Evolutionary conservation across 2,797 vertebrate genomes (phyloP).

Genomic region (Zenarchopterus dispar): DNA sequence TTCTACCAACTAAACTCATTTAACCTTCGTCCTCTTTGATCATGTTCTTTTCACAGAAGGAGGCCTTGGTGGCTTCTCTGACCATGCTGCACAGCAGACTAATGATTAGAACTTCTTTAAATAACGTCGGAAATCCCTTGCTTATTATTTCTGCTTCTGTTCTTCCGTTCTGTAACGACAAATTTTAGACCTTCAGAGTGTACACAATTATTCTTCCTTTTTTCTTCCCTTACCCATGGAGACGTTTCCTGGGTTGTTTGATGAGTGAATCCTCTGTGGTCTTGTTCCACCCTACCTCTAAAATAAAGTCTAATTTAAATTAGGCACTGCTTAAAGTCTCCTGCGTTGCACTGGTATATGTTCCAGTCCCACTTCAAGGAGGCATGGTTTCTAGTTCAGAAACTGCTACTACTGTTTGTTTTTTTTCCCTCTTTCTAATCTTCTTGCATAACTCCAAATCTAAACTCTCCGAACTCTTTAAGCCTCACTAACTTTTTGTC

Average conservation of each 20-base stretch:
- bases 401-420: constrained; percentile 37
- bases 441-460: constrained; percentile 54
- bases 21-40: constrained; percentile 75
- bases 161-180: constrained; percentile 74
- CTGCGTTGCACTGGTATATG: constrained; percentile 48
- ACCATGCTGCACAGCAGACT: constrained; percentile 57
- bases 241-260: constrained; percentile 71
- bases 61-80: constrained; percentile 57
- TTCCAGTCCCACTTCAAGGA: constrained; percentile 50
- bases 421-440: constrained; percentile 67
- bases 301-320: constrained; percentile 77
- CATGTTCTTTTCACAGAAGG: constrained; percentile 60
- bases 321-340: constrained; percentile 66
- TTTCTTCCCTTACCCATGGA: constrained; percentile 61
- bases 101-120: constrained; percentile 78
- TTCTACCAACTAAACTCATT: constrained; percentile 53
- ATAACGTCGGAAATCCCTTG: constrained; percentile 73
- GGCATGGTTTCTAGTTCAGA: constrained; percentile 58
- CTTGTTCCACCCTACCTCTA: constrained; percentile 66
- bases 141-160: constrained; percentile 77
- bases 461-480: constrained; percentile 47
- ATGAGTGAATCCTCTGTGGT: constrained; percentile 77
- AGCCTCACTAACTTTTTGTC: constrained; percentile 47
- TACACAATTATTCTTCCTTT: constrained; percentile 78
- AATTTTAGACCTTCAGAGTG: constrained; percentile 76